Evolutionary conservation across 2,888 invertebrate species (phyloP), one percentile per base, ranked within the genome.

Genomic region (Torymus auratus): DNA sequence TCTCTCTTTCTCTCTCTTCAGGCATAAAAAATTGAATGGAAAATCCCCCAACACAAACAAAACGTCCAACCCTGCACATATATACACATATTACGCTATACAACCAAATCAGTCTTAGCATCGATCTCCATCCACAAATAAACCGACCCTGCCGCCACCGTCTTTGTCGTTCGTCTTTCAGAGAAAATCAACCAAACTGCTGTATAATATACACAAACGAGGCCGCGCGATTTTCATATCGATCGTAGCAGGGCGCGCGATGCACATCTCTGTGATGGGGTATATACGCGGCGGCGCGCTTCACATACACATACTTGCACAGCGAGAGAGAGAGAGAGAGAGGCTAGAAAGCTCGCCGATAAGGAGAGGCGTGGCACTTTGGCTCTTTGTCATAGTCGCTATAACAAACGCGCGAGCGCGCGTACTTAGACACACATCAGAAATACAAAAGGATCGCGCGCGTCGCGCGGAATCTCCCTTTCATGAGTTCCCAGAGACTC

Each of bases 181-280:
- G 58, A 12, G 55, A 69, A 69, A 68, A 69, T 41, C 41, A 41
- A 60, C 56, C 52, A 17, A 64, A 68, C 23, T 41, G 17, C 58
- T 2, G 15, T 17, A 15, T 41, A 41, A 41, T 41, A 11, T 11
- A 20, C 23, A 14, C 50, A 69, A 79, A 80, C n/a, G 69, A 74
- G 74, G 74, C 70, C 73, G 73, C 41, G 41, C 65, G 69, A 80
- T 80, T 80, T 80, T 80, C 79, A 70, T 75, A 69, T 70, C 64
- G 74, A 80, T 80, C 79, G 74, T 41, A 41, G 70, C 17, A n/a
- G 28, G 12, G 28, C 62, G 50, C 62, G 50, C 50, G 7, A n/a
- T 64, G 55, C 20, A 60, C 15, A 61, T 50, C 52, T 71, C 20
- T n/a, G n/a, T n/a, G n/a, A n/a, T 52, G 52, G 17, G 13, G 17